Evolutionary conservation across 2,797 vertebrate genomes (phyloP).

Genomic region (Pipistrellus pipistrellus): DNA sequence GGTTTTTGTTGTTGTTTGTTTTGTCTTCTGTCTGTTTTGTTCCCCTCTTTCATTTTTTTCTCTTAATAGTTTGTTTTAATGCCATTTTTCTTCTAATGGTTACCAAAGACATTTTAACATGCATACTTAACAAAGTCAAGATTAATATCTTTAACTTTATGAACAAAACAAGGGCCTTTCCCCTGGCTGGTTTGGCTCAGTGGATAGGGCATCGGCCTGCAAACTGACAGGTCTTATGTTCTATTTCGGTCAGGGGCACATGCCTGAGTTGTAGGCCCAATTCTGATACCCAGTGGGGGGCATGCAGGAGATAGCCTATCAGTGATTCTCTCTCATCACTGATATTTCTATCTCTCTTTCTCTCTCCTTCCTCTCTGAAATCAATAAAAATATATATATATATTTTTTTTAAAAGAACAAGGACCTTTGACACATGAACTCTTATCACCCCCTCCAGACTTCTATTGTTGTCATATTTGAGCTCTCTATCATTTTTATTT

Average conservation of each 20-base stretch:
- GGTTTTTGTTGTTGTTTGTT: not conserved
- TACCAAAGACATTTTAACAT: not conserved
- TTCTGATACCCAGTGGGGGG: too few relatives aligned
- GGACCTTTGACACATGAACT: not conserved
- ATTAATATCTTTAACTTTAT: constrained; percentile 9
- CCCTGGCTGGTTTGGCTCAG: too few relatives aligned
- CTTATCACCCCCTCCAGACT: not conserved
- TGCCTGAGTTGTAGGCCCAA: too few relatives aligned
- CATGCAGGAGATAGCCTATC: too few relatives aligned
- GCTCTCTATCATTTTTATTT: constrained; percentile 1
- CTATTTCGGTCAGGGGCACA: too few relatives aligned
- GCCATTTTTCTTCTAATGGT: not conserved
- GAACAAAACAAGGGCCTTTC: not conserved
- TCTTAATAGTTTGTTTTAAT: not conserved
- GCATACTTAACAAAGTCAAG: not conserved
- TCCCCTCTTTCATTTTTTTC: not conserved
- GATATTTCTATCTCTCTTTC: too few relatives aligned
- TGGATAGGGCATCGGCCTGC: too few relatives aligned
- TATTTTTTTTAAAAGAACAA: not conserved
- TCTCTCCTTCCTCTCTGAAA: too few relatives aligned
- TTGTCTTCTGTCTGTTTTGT: not conserved
- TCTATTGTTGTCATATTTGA: not conserved
- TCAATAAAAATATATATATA: too few relatives aligned
- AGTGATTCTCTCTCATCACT: too few relatives aligned
- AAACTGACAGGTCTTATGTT: too few relatives aligned